These are phyloP conservation scores for Pseudochirops corinnae DNA, from an alignment of 2,797 vertebrate genomes.

Conservation along the genomic window DNA sequence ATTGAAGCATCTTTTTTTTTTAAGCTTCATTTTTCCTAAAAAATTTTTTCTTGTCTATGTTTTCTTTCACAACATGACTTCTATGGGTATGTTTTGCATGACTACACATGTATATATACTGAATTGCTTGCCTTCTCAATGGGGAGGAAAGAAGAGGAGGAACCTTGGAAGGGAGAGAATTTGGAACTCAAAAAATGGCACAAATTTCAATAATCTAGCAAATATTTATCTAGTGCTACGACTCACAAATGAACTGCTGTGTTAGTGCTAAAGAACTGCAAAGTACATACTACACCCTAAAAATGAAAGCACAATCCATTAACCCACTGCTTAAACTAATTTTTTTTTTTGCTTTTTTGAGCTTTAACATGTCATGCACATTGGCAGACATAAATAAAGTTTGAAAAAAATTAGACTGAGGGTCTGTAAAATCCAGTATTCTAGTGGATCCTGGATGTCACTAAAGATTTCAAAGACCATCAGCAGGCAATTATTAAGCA, in stretches of 20 bases:
- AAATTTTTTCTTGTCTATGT: too few species aligned
- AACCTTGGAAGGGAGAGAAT: too few species aligned
- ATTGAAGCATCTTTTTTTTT: too few species aligned
- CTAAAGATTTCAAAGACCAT: slow-evolving; percentile 12
- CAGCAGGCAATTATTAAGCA: slow-evolving; percentile 5
- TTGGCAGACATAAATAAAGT: slow-evolving; percentile 18
- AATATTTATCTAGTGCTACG: slow-evolving; percentile 11
- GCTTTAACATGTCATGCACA: background rate
- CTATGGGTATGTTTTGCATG: too few species aligned
- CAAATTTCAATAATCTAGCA: slow-evolving; percentile 8
- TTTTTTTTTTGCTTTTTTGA: background rate
- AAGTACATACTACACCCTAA: background rate
- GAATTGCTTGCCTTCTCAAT: too few species aligned
- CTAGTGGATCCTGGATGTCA: slow-evolving; percentile 14
- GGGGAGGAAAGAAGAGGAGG: too few species aligned
- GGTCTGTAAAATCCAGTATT: background rate
- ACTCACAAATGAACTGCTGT: background rate
- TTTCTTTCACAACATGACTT: too few species aligned
- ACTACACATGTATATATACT: too few species aligned
- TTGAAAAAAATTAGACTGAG: slow-evolving; percentile 14
- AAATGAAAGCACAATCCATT: slow-evolving; percentile 30
- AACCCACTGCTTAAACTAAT: background rate
- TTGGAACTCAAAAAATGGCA: background rate
- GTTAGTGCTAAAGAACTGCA: slow-evolving; percentile 28
- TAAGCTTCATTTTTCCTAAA: too few species aligned